Conservation (phyloP, 37 sponge, comb jelly and placozoan genomes). For the Ianthella basta region DNA sequence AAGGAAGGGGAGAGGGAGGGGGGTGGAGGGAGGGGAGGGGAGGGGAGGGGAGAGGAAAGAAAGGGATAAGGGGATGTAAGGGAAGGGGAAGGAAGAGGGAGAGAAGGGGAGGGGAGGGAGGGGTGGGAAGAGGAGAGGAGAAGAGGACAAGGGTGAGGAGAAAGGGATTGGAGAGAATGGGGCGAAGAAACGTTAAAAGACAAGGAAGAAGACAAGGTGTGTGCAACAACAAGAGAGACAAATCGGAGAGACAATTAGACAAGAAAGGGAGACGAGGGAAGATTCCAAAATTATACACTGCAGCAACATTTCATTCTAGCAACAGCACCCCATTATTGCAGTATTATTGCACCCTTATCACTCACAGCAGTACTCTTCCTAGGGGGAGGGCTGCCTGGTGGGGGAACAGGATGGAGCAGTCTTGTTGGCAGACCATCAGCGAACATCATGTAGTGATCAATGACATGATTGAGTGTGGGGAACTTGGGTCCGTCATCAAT, state of each 20-base stretch:
- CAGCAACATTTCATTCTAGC: no score
- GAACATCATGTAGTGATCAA: slow-evolving; percentile 87
- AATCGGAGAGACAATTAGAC: no score
- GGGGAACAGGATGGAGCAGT: slow-evolving; percentile 64
- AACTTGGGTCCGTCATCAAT: slow-evolving; percentile 95
- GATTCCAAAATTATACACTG: neutral
- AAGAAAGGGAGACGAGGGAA: neutral
- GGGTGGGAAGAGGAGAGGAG: no score
- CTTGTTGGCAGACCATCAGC: slow-evolving; percentile 89
- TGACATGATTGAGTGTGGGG: slow-evolving; percentile 48
- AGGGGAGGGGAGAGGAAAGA: slow-evolving; percentile 10
- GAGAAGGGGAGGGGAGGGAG: no score
- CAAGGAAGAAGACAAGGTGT: no score
- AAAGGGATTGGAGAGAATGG: no score
- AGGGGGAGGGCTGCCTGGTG: slow-evolving; percentile 29
- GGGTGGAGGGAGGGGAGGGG: slow-evolving; percentile 11
- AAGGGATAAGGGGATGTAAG: neutral
- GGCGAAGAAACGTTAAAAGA: no score
- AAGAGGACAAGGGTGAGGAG: no score
- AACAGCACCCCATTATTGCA: no score
- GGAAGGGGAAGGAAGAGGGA: no score
- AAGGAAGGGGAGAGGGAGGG: slow-evolving; percentile 9
- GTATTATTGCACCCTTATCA: neutral
- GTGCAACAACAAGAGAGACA: no score
- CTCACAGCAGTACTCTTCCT: slow-evolving; percentile 32